phyloP scores from a whole-genome alignment of 2,113 vertebrate genomes.

The Osmerus mordax region DNA sequence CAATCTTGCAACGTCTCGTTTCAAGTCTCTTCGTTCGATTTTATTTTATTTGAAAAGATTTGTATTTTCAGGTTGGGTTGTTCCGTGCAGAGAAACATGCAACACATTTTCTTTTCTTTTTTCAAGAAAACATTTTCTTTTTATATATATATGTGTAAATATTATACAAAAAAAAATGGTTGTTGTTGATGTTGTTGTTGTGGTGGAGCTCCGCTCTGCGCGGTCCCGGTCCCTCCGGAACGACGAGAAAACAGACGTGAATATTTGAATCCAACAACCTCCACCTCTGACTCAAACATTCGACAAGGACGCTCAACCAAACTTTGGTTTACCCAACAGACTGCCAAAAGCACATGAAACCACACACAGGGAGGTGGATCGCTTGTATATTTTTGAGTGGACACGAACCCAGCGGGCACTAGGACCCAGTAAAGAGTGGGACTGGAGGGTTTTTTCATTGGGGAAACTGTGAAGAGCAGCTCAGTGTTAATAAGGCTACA shows the following conservation, averaged over 20 bases:
- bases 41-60: too few species aligned
- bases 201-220: slow-evolving; percentile 65
- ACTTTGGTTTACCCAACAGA: slow-evolving; percentile 36
- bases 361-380: slow-evolving; percentile 53
- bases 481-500: slow-evolving; percentile 83
- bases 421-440: slow-evolving; percentile 61
- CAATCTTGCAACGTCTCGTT: background rate
- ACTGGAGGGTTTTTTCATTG: slow-evolving; percentile 80
- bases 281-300: slow-evolving; percentile 50
- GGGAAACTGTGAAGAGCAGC: slow-evolving; percentile 94
- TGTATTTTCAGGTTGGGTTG: slow-evolving; percentile 13
- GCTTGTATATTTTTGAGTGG: slow-evolving; percentile 61
- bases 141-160: slow-evolving; percentile 71
- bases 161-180: slow-evolving; percentile 60
- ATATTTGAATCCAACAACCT: slow-evolving; percentile 14
- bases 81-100: slow-evolving; percentile 76
- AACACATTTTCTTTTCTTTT: slow-evolving; percentile 60
- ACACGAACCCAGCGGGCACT: slow-evolving; percentile 35
- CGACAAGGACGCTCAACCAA: slow-evolving; percentile 43
- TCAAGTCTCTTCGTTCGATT: too few species aligned
- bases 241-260: slow-evolving; percentile 26
- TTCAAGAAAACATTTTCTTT: slow-evolving; percentile 63
- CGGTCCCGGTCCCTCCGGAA: slow-evolving; percentile 40
- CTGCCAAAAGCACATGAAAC: slow-evolving; percentile 85
- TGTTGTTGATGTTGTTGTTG: slow-evolving; percentile 60